Conservation (phyloP, 2,797 vertebrate genomes). For the Coendou prehensilis region DNA sequence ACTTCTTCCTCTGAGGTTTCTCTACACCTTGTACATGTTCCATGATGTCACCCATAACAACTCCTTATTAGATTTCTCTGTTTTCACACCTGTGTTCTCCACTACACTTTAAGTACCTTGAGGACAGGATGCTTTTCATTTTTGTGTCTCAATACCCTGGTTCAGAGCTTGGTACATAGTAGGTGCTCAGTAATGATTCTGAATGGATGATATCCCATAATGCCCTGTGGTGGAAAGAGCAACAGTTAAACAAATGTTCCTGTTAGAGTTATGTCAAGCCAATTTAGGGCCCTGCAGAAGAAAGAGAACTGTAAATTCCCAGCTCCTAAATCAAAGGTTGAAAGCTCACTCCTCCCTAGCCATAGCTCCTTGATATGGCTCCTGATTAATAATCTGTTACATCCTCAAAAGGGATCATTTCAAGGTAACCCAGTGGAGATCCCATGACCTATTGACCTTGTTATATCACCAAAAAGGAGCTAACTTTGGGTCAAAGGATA, state of each 20-base stretch:
- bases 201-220: slow-evolving; percentile 68
- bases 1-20: not conserved
- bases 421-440: slow-evolving; percentile 80
- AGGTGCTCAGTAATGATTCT: slow-evolving; percentile 35
- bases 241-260: slow-evolving; percentile 69
- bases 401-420: slow-evolving; percentile 84
- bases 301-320: slow-evolving; percentile 83
- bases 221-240: slow-evolving; percentile 66
- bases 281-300: slow-evolving; percentile 75
- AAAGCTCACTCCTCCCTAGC: slow-evolving; percentile 80
- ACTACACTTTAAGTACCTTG: not conserved
- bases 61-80: not conserved
- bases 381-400: slow-evolving; percentile 86
- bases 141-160: not conserved
- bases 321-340: slow-evolving; percentile 84
- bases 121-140: slow-evolving; percentile 29
- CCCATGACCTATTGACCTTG: slow-evolving; percentile 84
- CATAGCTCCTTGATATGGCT: slow-evolving; percentile 83
- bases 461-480: slow-evolving; percentile 81
- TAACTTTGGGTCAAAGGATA: slow-evolving; percentile 80
- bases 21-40: not conserved
- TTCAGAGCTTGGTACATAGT: slow-evolving; percentile 18
- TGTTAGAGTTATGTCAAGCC: slow-evolving; percentile 72
- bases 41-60: not conserved
- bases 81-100: not conserved